A percentile compares a stretch with the other conserved stretches of the same genome.
These are phyloP conservation scores for Eupithecia dodoneata DNA, from an alignment of 2,888 invertebrate species.

Conservation along the genomic window DNA sequence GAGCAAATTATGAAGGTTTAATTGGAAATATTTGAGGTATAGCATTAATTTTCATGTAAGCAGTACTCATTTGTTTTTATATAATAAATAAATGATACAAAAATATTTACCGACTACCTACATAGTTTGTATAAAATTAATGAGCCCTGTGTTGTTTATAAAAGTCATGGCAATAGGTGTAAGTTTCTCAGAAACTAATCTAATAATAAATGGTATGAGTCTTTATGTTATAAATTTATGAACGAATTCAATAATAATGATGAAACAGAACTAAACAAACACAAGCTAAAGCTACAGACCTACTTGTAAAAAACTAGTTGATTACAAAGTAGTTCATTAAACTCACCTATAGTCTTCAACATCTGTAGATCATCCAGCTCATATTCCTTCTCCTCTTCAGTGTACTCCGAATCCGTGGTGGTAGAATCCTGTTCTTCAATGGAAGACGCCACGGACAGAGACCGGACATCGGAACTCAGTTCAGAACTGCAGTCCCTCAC, in stretches of 20 bases:
- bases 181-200: neutral
- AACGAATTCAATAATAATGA: neutral
- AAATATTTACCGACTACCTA: neutral
- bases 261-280: constrained; percentile 1
- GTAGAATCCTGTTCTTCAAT: constrained; percentile 83
- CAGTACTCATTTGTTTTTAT: neutral
- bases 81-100: neutral
- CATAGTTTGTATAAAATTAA: neutral
- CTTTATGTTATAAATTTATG: neutral
- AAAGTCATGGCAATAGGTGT: neutral
- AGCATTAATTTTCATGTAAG: neutral
- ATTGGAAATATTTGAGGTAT: neutral
- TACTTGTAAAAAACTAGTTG: neutral
- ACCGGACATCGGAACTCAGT: constrained; percentile 78
- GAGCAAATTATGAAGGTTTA: neutral
- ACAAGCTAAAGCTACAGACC: neutral
- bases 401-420: constrained; percentile 83
- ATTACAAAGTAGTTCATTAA: constrained; percentile 55
- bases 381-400: constrained; percentile 86
- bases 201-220: neutral
- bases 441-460: constrained; percentile 80
- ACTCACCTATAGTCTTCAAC: constrained; percentile 94
- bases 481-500: constrained; percentile 82
- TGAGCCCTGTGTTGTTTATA: neutral
- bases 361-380: constrained; percentile 93